phyloP scores from a whole-genome alignment of 2,888 invertebrate species.

The Byasa hedistus region DNA sequence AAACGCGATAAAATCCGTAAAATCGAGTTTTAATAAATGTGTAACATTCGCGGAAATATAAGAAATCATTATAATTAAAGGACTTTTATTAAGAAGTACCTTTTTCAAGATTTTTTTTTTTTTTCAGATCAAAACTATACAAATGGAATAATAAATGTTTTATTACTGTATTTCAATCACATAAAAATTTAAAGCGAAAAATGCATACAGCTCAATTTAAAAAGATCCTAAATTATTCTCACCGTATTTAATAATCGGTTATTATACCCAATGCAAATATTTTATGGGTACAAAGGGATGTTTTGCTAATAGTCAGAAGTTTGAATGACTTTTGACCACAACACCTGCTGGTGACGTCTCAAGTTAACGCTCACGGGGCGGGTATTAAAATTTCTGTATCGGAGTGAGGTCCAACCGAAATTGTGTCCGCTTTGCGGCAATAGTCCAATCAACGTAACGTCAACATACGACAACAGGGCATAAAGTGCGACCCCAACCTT shows the following conservation, averaged over 20 bases:
- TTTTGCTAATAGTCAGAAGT: conserved; percentile 35
- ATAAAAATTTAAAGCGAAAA: too few relatives aligned
- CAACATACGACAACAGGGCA: conserved; percentile 32
- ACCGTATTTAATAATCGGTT: not conserved
- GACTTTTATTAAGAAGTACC: too few relatives aligned
- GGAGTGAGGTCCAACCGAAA: conserved; percentile 45
- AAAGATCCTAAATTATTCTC: too few relatives aligned
- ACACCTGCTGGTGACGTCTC: conserved; percentile 58
- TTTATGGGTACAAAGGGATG: not conserved
- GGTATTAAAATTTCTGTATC: conserved; percentile 56
- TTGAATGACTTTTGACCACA: conserved; percentile 48
- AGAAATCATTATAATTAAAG: too few relatives aligned
- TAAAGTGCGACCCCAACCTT: conserved; percentile 25
- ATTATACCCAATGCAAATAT: not conserved
- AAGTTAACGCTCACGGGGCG: conserved; percentile 42
- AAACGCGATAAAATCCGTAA: too few relatives aligned
- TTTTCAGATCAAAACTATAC: too few relatives aligned
- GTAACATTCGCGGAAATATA: too few relatives aligned
- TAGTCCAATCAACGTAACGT: conserved; percentile 47
- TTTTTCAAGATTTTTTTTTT: too few relatives aligned
- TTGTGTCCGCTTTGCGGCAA: conserved; percentile 53
- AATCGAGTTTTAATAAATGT: too few relatives aligned
- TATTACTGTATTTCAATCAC: too few relatives aligned
- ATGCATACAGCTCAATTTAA: too few relatives aligned
- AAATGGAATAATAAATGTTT: too few relatives aligned